Conservation (phyloP, 2,888 invertebrate species). For the Galeruca laticollis region DNA sequence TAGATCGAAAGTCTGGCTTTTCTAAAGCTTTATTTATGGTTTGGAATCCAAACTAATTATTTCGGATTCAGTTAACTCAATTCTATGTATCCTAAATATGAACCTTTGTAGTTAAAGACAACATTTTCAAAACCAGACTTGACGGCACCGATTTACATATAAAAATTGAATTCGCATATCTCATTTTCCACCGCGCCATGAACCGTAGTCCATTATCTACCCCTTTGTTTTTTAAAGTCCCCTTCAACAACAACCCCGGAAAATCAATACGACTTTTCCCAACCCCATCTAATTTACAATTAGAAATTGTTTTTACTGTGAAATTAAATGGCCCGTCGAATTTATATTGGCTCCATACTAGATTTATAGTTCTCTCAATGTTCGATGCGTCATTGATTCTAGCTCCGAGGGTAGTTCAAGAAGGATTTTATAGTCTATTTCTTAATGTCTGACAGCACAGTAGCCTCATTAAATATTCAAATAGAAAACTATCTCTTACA, state of each 20-base stretch:
- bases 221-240: neutral
- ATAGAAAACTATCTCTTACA: too few relatives aligned
- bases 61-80: too few relatives aligned
- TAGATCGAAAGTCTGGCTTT: too few relatives aligned
- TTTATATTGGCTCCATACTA: neutral
- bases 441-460: too few relatives aligned
- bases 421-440: too few relatives aligned
- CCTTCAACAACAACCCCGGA: neutral
- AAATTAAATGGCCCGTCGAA: constrained; percentile 1
- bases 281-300: neutral
- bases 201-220: neutral
- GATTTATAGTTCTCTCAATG: neutral
- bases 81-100: too few relatives aligned
- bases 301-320: neutral
- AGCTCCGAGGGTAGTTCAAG: neutral
- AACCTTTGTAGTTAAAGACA: too few relatives aligned
- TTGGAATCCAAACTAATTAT: too few relatives aligned
- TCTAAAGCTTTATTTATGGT: too few relatives aligned
- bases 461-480: too few relatives aligned
- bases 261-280: neutral
- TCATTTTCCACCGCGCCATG: neutral
- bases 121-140: too few relatives aligned
- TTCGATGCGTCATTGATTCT: neutral
- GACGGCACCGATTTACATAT: neutral
- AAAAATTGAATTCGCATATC: neutral